Evolutionary conservation across 2,888 invertebrate species (phyloP).

Genomic region (Andrena trimmerana): DNA sequence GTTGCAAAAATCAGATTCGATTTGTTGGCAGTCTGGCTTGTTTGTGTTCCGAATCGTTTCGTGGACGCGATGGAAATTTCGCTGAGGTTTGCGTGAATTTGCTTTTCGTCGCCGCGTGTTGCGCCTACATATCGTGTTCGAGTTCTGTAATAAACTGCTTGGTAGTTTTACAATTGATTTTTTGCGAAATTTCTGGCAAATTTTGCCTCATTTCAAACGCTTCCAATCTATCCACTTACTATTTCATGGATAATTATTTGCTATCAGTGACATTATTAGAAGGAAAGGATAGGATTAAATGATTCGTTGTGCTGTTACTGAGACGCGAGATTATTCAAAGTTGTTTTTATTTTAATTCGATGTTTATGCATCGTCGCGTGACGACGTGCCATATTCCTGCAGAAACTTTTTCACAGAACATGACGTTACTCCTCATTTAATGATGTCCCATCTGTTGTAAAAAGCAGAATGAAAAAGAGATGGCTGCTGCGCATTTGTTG

Average conservation of each 20-base stretch:
- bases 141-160: too few relatives aligned
- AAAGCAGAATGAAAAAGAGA: neutral
- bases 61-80: neutral
- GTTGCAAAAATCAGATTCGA: neutral
- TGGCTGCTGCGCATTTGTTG: slow-evolving; percentile 7
- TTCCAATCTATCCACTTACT: too few relatives aligned
- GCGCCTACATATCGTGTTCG: too few relatives aligned
- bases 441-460: neutral
- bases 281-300: too few relatives aligned
- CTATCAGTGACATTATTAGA: too few relatives aligned
- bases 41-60: neutral
- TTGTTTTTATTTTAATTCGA: neutral
- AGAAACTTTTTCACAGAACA: neutral
- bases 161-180: too few relatives aligned
- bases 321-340: neutral
- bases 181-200: too few relatives aligned
- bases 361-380: too few relatives aligned
- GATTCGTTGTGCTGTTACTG: neutral
- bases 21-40: neutral
- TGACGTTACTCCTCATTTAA: neutral
- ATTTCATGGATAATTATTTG: too few relatives aligned
- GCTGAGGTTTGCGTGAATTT: neutral
- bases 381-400: too few relatives aligned
- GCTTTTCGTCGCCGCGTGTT: neutral
- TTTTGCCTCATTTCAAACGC: too few relatives aligned